These are phyloP conservation scores for Tympanuchus pallidicinctus DNA, from an alignment of 2,113 vertebrate species.

Conservation along the genomic window DNA sequence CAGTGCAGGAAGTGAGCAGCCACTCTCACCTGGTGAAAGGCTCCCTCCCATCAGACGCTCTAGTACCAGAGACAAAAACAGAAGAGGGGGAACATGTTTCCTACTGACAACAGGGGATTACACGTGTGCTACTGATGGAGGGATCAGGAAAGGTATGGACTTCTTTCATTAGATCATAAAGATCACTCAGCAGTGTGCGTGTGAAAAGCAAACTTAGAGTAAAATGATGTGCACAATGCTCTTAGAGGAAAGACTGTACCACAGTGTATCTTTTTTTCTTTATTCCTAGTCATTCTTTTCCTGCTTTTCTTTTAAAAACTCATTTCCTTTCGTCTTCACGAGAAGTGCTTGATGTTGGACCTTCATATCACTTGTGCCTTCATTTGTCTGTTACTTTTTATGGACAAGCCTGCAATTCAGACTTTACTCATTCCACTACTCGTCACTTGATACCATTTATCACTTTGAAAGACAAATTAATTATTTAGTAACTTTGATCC, in stretches of 20 bases:
- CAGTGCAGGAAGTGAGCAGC: constrained; percentile 94
- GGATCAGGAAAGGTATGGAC: constrained; percentile 90
- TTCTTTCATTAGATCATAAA: constrained; percentile 77
- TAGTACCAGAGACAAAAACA: constrained; percentile 93
- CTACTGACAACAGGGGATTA: constrained; percentile 95
- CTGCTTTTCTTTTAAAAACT: constrained; percentile 43
- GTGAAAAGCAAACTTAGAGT: constrained; percentile 51
- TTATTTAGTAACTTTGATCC: neutral
- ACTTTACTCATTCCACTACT: constrained; percentile 23
- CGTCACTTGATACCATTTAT: constrained; percentile 28
- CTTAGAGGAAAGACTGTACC: constrained; percentile 58
- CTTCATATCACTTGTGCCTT: constrained; percentile 52
- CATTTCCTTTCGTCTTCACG: neutral
- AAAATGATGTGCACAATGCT: constrained; percentile 42
- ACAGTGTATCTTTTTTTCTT: constrained; percentile 52
- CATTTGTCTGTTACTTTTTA: constrained; percentile 19
- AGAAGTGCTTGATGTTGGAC: constrained; percentile 55
- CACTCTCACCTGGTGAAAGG: constrained; percentile 91
- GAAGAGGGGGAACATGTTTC: constrained; percentile 92
- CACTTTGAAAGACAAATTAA: constrained; percentile 20
- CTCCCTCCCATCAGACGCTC: constrained; percentile 92
- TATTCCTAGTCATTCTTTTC: constrained; percentile 27
- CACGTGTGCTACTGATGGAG: constrained; percentile 90
- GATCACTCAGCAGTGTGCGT: constrained; percentile 59
- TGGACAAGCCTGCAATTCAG: constrained; percentile 18